Evolutionary conservation across 2,888 invertebrate genomes (phyloP), one percentile per base, ranked within the genome.

Genomic region (Mamestra brassicae): DNA sequence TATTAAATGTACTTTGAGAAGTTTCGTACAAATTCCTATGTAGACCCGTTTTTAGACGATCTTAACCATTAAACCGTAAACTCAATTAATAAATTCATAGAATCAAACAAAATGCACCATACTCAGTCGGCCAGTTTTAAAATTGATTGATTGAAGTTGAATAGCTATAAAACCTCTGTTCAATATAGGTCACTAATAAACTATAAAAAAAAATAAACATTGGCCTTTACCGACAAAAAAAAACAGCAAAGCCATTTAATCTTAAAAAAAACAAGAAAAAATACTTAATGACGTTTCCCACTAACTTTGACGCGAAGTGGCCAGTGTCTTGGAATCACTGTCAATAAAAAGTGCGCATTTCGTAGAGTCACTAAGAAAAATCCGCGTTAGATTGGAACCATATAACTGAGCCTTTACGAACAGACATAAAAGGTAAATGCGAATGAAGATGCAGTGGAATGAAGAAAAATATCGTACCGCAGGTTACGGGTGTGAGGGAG

Each of bases 391-490:
- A 57, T 64, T 61, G 60, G n/a, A 62, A 26, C n/a, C 63, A 52
- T 83, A 67, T 79, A 65, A 68, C 52, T 26, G 17, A 61, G 67
- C 60, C 60, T 80, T 78, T 71, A 87, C 47, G 79, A 67, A 80
- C 71, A 86, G 47, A 73, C 65, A 66, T 70, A 73, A 88, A 78
- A 87, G 86, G 88, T 90, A 91, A 93, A 93, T 89, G 89, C 78
- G 87, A 89, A 86, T 82, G 82, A 87, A 89, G 89, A 90, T 89
- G 87, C 86, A 86, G 81, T 82, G 88, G 83, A 92, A 93, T 92
- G 90, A 91, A 91, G 92, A 92, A 92, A 92, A 90, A 91, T 92
- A 88, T 88, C 87, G 82, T 87, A 80, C 26, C 63, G 55, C 71
- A 17, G 86, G 89, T 85, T 86, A 87, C 82, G 80, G 84, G 85